These are phyloP conservation scores for Hydroisotoma schaefferi DNA, from an alignment of 2,888 invertebrate genomes.

Conservation along the genomic window DNA sequence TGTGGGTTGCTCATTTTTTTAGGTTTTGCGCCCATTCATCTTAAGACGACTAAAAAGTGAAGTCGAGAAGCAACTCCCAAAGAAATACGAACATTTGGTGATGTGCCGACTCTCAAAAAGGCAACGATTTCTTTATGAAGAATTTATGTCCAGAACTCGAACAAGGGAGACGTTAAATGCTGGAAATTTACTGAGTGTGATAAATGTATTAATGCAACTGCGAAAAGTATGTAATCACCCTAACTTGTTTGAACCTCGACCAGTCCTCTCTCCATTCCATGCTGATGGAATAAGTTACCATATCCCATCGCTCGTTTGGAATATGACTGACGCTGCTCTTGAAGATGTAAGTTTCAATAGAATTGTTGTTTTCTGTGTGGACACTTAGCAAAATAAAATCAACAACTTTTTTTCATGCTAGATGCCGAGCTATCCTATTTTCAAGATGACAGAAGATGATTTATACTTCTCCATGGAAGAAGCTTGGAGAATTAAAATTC, in stretches of 20 bases:
- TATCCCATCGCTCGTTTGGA: slow-evolving; percentile 69
- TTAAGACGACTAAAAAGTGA: slow-evolving; percentile 86
- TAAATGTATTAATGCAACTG: slow-evolving; percentile 95
- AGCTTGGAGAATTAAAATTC: slow-evolving; percentile 15
- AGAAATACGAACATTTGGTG: slow-evolving; percentile 92
- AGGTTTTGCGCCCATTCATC: slow-evolving; percentile 89
- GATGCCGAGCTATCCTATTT: slow-evolving; percentile 17
- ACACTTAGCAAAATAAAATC: not conserved
- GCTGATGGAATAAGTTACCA: slow-evolving; percentile 70
- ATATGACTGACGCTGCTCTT: slow-evolving; percentile 68
- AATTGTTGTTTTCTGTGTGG: not conserved
- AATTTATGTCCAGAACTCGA: slow-evolving; percentile 96
- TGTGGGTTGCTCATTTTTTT: slow-evolving; percentile 49
- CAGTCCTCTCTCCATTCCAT: slow-evolving; percentile 89
- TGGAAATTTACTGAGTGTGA: slow-evolving; percentile 91
- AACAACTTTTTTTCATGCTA: slow-evolving; percentile 1
- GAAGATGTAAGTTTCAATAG: slow-evolving; percentile 59
- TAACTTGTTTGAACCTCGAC: slow-evolving; percentile 93
- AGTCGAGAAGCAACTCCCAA: slow-evolving; percentile 96
- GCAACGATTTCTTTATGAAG: slow-evolving; percentile 96
- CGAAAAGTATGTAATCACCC: slow-evolving; percentile 98
- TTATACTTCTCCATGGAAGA: slow-evolving; percentile 17
- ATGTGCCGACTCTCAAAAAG: slow-evolving; percentile 91
- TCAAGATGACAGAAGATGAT: slow-evolving; percentile 23
- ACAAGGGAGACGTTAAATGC: slow-evolving; percentile 88